Evolutionary conservation across 2,113 vertebrate species (phyloP), one percentile per base, ranked within the genome.

Genomic region (Brienomyrus longianalis): DNA sequence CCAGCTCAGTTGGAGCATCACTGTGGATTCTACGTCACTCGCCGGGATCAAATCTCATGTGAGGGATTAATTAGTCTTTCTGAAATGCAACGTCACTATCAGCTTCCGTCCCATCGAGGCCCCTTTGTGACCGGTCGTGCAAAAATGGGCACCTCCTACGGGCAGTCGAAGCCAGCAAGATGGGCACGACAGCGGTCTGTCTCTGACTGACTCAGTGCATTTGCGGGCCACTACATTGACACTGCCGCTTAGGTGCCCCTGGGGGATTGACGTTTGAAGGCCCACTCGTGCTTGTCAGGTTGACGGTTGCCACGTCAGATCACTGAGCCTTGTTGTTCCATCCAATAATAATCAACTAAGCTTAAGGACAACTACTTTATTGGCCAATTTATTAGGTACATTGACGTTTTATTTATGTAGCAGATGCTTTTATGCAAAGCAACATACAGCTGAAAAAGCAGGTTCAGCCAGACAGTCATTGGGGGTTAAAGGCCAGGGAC

Each of bases 1-100:
- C 89, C 86, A 47, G 90, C 93, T 94, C 92, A 93, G 95, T 95
- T 95, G 93, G 83, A 90, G 93, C 95, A 95, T 95, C 89, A 74
- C 86, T 90, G 54, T 86, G 90, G 93, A 94, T 92, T 94, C 94
- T 31, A 35, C 48, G 39, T 39, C n/a, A 90, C 66, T 43, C 9
- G 51, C 54, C 5, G 74, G 88, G 47, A 50, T 77, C 43, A 51
- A 83, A 83, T 90, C 62, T 86, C 13, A 48, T 50, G 27, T 90
- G 86, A 91, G 92, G 90, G 88, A 90, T 92, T 94, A 94, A 95
- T 94, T 93, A 94, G 92, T 92, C 50, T 86, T 74, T 48, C 45
- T 91, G 93, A 92, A 91, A 87, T 90, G 92, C 92, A 89, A 86
- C 90, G 87, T 92, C 90, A 90, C 89, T 39, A 48, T 23, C 62